phyloP scores from a whole-genome alignment of 1,140 invertebrate species.

The Panonychus citri region DNA sequence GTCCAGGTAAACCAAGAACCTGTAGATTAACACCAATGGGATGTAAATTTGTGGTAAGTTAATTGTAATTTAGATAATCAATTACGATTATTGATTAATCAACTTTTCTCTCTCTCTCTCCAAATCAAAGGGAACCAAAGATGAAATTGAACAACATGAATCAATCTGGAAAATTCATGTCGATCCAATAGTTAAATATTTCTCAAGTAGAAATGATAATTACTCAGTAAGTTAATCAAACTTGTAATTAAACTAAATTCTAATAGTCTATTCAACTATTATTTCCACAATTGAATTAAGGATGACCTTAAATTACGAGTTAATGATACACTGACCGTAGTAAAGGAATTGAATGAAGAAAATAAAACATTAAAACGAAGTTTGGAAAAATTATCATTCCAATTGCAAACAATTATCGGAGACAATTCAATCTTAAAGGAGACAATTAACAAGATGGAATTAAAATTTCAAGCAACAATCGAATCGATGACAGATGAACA shows the following conservation, averaged over 20 bases:
- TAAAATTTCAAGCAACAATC: not conserved
- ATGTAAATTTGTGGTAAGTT: conserved; percentile 6
- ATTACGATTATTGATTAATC: not conserved
- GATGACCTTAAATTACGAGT: not conserved
- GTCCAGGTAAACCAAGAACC: conserved; percentile 6
- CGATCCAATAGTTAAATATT: not conserved
- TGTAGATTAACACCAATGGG: conserved; percentile 3
- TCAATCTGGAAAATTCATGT: conserved; percentile 6
- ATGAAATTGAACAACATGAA: conserved; percentile 6
- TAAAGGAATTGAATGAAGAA: not conserved
- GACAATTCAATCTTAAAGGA: not conserved
- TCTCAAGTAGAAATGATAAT: not conserved
- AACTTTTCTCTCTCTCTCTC: conserved; percentile 4
- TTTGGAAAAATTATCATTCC: not conserved
- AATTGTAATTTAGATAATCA: not conserved
- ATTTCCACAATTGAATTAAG: not conserved
- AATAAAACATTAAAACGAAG: not conserved
- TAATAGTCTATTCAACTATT: not conserved
- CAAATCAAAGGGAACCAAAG: conserved; percentile 2
- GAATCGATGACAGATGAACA: not conserved
- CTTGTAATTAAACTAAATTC: not conserved
- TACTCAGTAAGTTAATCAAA: not conserved
- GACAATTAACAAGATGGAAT: not conserved
- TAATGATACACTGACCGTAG: not conserved
- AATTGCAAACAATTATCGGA: not conserved